Evolutionary conservation across 2,113 vertebrate genomes (phyloP).

Genomic region (Xyrauchen texanus): DNA sequence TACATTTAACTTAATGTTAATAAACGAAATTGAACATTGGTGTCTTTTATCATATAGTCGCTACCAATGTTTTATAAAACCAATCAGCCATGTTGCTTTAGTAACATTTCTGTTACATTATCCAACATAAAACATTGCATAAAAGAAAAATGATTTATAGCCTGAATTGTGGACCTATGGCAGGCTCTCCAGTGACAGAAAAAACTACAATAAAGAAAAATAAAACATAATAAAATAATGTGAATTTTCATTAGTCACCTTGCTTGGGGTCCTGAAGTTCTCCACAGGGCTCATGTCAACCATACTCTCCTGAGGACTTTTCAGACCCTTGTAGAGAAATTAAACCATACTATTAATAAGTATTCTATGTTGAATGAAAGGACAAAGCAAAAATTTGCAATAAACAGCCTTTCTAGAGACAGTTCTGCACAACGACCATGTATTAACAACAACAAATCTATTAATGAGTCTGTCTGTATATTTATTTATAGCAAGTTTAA

Average conservation of each 20-base stretch:
- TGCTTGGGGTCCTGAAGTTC: conserved; percentile 87
- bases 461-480: background rate
- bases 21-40: too few relatives aligned
- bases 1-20: too few relatives aligned
- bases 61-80: too few relatives aligned
- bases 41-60: too few relatives aligned
- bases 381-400: background rate
- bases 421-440: background rate
- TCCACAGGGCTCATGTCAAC: conserved; percentile 92
- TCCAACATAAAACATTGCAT: too few relatives aligned
- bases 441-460: background rate
- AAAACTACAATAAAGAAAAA: background rate
- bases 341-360: background rate
- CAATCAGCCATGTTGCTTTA: too few relatives aligned
- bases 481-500: background rate
- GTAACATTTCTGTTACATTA: too few relatives aligned
- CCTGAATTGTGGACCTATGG: too few relatives aligned
- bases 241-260: conserved; percentile 77
- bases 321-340: conserved; percentile 78
- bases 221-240: background rate
- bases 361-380: background rate
- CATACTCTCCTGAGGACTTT: conserved; percentile 92
- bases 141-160: too few relatives aligned
- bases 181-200: too few relatives aligned
- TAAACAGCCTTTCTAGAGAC: background rate